Conservation (phyloP, 2,797 vertebrate genomes). For the Capromys pilorides region DNA sequence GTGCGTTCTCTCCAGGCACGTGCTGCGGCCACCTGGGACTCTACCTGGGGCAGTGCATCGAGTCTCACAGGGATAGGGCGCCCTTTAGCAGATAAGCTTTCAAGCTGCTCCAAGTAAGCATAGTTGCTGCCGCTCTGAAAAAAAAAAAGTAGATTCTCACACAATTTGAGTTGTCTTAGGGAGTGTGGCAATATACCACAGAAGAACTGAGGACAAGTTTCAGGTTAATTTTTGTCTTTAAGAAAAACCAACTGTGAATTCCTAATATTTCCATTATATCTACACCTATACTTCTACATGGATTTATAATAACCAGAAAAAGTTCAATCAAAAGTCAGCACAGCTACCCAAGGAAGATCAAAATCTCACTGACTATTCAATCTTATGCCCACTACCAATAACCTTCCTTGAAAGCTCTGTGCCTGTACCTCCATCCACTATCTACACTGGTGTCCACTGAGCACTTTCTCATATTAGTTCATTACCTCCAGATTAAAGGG, state of each 20-base stretch:
- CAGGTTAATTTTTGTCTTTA: background rate
- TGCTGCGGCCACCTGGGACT: slow-evolving; percentile 96
- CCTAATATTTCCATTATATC: background rate
- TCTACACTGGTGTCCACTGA: background rate
- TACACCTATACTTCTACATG: background rate
- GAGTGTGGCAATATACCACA: background rate
- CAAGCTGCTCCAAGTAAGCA: slow-evolving; percentile 96
- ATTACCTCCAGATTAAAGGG: background rate
- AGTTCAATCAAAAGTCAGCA: background rate
- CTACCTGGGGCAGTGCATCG: slow-evolving; percentile 94
- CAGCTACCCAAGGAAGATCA: background rate
- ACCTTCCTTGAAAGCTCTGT: background rate
- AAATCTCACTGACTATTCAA: background rate
- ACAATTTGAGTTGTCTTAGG: background rate
- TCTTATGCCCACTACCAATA: background rate
- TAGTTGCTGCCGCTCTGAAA: slow-evolving; percentile 92
- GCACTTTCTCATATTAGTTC: background rate
- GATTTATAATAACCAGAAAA: background rate
- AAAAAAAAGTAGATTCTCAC: slow-evolving; percentile 5
- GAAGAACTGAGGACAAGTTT: background rate
- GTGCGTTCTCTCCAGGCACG: slow-evolving; percentile 98
- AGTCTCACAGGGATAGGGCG: slow-evolving; percentile 96
- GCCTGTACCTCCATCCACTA: background rate
- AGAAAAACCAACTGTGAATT: background rate
- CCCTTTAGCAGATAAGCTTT: slow-evolving; percentile 93